A percentile compares a stretch with the other conserved stretches of the same genome.
These are phyloP conservation scores for Hyperoplus lanceolatus DNA, from an alignment of 2,797 vertebrate genomes.

Conservation along the genomic window DNA sequence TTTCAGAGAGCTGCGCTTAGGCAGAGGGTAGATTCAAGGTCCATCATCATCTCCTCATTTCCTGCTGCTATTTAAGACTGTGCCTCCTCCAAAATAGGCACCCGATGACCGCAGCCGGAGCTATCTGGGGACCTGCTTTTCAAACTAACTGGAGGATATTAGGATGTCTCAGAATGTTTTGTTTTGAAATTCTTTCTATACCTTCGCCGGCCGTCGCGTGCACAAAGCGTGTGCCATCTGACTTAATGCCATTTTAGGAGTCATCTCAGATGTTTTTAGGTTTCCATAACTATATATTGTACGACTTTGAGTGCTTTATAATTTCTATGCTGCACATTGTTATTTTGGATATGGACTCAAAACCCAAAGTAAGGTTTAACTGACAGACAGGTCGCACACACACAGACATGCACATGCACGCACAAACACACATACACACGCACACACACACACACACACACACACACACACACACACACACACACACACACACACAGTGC, in stretches of 20 bases:
- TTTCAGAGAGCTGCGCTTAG: slow-evolving; percentile 72
- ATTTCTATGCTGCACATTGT: slow-evolving; percentile 88
- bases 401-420: slow-evolving; percentile 55
- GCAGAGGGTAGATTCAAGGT: slow-evolving; percentile 77
- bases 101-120: slow-evolving; percentile 76
- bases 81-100: slow-evolving; percentile 75
- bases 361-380: slow-evolving; percentile 88
- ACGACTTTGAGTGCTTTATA: slow-evolving; percentile 88
- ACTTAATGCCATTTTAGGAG: slow-evolving; percentile 82
- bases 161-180: slow-evolving; percentile 80
- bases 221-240: slow-evolving; percentile 73
- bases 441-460: slow-evolving; percentile 47
- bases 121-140: slow-evolving; percentile 78
- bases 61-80: slow-evolving; percentile 82
- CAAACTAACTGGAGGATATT: slow-evolving; percentile 83
- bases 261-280: slow-evolving; percentile 84
- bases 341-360: slow-evolving; percentile 89
- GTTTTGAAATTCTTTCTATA: slow-evolving; percentile 81
- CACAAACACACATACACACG: slow-evolving; percentile 46
- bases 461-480: slow-evolving; percentile 50
- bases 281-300: slow-evolving; percentile 89
- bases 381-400: slow-evolving; percentile 81
- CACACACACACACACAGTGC: slow-evolving; percentile 53
- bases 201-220: slow-evolving; percentile 69
- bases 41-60: slow-evolving; percentile 87